Percentiles rank a stretch among this genome's conserved stretches.
phyloP scores from a whole-genome alignment of 2,888 invertebrate species.

The Dyspetes luteomarginatus region DNA sequence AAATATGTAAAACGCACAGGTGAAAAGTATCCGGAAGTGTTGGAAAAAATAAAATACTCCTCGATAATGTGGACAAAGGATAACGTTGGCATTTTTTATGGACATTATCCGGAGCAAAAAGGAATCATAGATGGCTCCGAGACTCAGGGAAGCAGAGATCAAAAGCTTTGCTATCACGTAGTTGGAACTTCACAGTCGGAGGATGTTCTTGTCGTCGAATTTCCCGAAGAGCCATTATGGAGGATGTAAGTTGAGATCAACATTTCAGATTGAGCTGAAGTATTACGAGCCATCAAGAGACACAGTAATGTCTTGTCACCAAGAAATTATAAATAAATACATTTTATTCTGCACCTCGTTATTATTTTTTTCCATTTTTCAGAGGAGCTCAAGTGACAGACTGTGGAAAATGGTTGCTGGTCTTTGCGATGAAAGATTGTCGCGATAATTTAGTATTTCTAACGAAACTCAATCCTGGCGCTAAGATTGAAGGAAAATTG shows the following conservation, averaged over 20 bases:
- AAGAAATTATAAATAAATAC: no score
- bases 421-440: conserved; percentile 94
- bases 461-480: conserved; percentile 89
- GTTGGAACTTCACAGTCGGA: conserved; percentile 93
- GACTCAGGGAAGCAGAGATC: conserved; percentile 93
- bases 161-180: conserved; percentile 96
- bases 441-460: conserved; percentile 96
- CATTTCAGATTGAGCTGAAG: conserved; percentile 4
- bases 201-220: conserved; percentile 95
- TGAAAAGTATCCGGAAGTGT: conserved; percentile 93
- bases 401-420: conserved; percentile 95
- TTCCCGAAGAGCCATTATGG: conserved; percentile 96
- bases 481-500: conserved; percentile 87
- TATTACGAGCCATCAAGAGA: conserved; percentile 43
- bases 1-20: conserved; percentile 83
- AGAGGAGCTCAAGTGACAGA: conserved; percentile 94
- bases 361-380: conserved; percentile 65
- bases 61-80: conserved; percentile 97
- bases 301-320: no score
- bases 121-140: conserved; percentile 97
- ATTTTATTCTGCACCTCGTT: no score
- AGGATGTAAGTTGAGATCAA: conserved; percentile 89
- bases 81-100: conserved; percentile 97
- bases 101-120: conserved; percentile 91
- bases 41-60: conserved; percentile 96